phyloP scores from a whole-genome alignment of 2,888 invertebrate species.

The Boloria selene region DNA sequence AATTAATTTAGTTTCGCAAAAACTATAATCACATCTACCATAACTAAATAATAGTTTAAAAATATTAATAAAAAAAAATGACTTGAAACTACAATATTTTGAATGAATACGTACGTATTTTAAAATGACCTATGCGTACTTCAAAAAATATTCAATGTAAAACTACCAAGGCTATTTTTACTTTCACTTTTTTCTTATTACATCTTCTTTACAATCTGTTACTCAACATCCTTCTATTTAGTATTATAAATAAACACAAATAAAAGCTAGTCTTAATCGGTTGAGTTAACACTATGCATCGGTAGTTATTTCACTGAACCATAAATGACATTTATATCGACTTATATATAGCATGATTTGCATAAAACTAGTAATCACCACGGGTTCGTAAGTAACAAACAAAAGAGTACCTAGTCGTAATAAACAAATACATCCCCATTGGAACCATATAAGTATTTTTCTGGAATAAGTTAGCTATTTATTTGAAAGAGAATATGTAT shows the following conservation, averaged over 20 bases:
- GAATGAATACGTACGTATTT: not conserved
- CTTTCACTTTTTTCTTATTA: slow-evolving; percentile 21
- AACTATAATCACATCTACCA: too few species aligned
- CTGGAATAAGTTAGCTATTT: too few species aligned
- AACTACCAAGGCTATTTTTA: slow-evolving; percentile 10
- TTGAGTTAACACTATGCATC: slow-evolving; percentile 24
- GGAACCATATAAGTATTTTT: too few species aligned
- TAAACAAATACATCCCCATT: too few species aligned
- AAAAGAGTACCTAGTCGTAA: too few species aligned
- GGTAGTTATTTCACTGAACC: slow-evolving; percentile 20
- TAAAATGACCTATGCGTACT: not conserved
- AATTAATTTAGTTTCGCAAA: too few species aligned
- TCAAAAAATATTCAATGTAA: not conserved
- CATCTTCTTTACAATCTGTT: slow-evolving; percentile 17
- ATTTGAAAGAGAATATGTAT: too few species aligned
- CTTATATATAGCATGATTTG: not conserved
- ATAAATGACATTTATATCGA: slow-evolving; percentile 18
- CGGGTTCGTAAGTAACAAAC: too few species aligned
- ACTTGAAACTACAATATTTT: not conserved
- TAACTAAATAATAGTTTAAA: too few species aligned
- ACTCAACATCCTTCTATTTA: slow-evolving; percentile 10
- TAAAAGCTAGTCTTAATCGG: slow-evolving; percentile 25
- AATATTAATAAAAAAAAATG: too few species aligned
- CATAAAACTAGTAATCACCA: too few species aligned
- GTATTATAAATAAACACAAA: slow-evolving; percentile 11